Conservation (phyloP, 1,140 invertebrate species). For the Wasmannia auropunctata region DNA sequence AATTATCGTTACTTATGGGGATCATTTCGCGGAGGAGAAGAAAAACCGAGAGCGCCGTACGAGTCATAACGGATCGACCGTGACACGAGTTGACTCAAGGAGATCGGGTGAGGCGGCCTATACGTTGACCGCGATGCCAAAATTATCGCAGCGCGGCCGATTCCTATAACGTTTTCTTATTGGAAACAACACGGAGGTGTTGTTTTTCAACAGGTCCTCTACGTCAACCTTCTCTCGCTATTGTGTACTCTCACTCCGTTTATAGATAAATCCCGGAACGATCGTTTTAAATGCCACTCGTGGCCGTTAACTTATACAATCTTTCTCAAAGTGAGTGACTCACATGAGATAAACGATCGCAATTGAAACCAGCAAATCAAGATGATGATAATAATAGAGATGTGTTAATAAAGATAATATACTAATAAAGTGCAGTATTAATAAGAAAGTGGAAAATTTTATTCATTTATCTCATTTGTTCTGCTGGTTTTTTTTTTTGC, state of each 20-base stretch:
- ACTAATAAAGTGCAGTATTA: background rate
- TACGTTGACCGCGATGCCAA: slow-evolving; percentile 74
- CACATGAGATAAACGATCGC: background rate
- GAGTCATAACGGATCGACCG: slow-evolving; percentile 74
- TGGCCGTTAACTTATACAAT: background rate
- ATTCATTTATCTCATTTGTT: background rate
- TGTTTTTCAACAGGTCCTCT: slow-evolving; percentile 10
- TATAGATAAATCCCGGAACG: background rate
- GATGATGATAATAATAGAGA: background rate
- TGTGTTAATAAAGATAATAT: background rate
- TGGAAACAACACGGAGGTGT: slow-evolving; percentile 22
- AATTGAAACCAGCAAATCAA: background rate
- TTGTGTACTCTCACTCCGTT: slow-evolving; percentile 43
- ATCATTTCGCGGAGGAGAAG: background rate
- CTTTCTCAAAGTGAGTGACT: background rate
- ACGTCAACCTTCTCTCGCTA: background rate
- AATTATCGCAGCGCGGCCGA: slow-evolving; percentile 61
- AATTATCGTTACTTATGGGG: background rate
- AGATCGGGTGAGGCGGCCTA: slow-evolving; percentile 76
- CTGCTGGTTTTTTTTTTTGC: background rate
- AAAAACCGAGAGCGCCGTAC: slow-evolving; percentile 49
- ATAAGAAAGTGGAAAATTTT: background rate
- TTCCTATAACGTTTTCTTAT: slow-evolving; percentile 51
- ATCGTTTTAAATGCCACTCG: background rate
- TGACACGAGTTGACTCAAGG: slow-evolving; percentile 81